Evolutionary conservation across 1,140 invertebrate genomes (phyloP).

Genomic region (Diachasma alloeum): DNA sequence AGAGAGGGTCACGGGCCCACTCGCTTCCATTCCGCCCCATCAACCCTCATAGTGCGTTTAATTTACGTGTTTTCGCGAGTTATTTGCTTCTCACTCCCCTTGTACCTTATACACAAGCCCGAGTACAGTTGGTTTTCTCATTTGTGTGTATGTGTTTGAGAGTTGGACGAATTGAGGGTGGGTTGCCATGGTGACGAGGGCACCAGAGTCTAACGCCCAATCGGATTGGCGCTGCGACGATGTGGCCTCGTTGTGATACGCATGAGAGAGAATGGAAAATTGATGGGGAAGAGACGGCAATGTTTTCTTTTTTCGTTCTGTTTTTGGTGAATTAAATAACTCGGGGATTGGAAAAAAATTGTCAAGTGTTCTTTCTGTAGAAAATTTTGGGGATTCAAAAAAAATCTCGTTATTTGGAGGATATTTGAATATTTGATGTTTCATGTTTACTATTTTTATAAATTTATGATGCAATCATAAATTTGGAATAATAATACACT

Average conservation of each 20-base stretch:
- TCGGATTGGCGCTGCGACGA: constrained; percentile 39
- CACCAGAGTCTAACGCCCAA: constrained; percentile 42
- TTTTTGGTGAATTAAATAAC: not conserved
- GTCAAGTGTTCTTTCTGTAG: no score
- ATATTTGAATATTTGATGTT: no score
- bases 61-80: constrained; percentile 65
- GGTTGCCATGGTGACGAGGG: constrained; percentile 46
- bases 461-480: no score
- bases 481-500: no score
- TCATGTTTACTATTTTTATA: no score
- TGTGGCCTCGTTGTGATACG: constrained; percentile 38
- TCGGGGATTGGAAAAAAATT: not conserved
- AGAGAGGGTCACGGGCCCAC: constrained; percentile 41
- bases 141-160: not conserved
- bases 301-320: no score
- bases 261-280: constrained; percentile 43
- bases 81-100: constrained; percentile 50
- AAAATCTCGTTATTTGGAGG: no score
- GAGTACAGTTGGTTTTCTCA: not conserved
- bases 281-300: constrained; percentile 26
- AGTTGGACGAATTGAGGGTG: constrained; percentile 30
- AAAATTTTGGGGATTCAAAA: no score
- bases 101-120: constrained; percentile 10
- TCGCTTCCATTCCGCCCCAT: constrained; percentile 59
- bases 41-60: constrained; percentile 63